A percentile compares a stretch with the other conserved stretches of the same genome.
Conservation (phyloP, 2,888 invertebrate species). For the Eucera pruinosa region DNA sequence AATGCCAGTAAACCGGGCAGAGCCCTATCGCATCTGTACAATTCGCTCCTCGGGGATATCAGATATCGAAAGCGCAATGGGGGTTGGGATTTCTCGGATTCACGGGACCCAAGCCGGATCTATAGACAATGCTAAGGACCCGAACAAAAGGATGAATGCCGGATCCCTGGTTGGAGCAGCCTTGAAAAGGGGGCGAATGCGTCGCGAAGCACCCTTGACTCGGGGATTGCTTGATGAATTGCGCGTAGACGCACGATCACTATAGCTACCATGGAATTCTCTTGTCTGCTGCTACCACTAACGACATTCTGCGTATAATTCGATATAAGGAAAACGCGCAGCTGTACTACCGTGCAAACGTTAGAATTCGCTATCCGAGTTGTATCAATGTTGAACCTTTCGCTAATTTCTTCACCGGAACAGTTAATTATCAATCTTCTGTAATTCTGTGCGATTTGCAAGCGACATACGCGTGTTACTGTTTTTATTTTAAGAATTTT, state of each 20-base stretch:
- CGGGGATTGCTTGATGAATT: conserved; percentile 35
- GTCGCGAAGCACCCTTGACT: conserved; percentile 34
- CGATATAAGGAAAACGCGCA: not conserved
- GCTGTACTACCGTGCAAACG: no score
- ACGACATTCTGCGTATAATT: conserved; percentile 26
- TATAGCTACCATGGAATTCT: conserved; percentile 19
- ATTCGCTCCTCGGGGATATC: not conserved
- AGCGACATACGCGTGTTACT: no score
- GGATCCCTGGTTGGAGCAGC: conserved; percentile 30
- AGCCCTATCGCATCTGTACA: not conserved
- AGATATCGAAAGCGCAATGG: conserved; percentile 21
- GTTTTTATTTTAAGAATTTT: no score
- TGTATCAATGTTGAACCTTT: no score
- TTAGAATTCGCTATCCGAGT: no score
- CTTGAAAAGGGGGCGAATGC: conserved; percentile 25
- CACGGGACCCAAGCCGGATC: conserved; percentile 33
- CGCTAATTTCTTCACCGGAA: no score
- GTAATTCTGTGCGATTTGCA: no score
- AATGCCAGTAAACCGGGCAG: conserved; percentile 54
- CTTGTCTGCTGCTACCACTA: not conserved
- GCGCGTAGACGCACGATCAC: conserved; percentile 19
- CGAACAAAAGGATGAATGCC: conserved; percentile 76
- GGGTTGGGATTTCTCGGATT: conserved; percentile 23
- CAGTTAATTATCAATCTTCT: no score
- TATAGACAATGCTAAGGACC: conserved; percentile 73